Evolutionary conservation across 2,888 invertebrate genomes (phyloP), one percentile per base, ranked within the genome.

Genomic region (Tachina grossa): DNA sequence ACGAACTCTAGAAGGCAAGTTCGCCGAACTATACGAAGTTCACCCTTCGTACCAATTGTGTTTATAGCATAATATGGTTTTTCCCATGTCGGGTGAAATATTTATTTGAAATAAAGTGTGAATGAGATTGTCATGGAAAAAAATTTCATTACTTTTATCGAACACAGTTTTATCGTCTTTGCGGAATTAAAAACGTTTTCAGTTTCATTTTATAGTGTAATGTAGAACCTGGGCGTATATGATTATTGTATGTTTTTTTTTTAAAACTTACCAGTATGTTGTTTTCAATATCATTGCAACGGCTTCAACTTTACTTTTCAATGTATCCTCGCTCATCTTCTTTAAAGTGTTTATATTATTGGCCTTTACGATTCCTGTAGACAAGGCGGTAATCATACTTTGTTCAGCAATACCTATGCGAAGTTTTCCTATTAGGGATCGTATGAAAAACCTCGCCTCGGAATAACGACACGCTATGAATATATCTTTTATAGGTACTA

Each of bases 331-430:
- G 0, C 95, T 92, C 87, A 96, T 90, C 43, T 94, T 94, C 88
- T 95, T 94, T 0, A 95, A 94, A 0, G 94, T 94, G 91, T 97
- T 95, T 1, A 97, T 87, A 22, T 94, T 92, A 89, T 94, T 92
- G 6, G 71, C 97, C 87, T 94, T 93, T n/a, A 96, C 95, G 87
- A 96, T 94, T 2, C 98, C 98, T 89, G 96, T 94, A 0, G 98
- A 98, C 65, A 99, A 92, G 11, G 99, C 98, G 92, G 97, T 95
- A 65, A 99, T 93, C 49, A 99, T 95, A 0, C 98, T 98, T 93
- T 99, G 98, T 91, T 99, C 99, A 0, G 99, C 99, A 80, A 99
- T 94, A 0, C 99, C 99, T 88, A 99, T 98, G 65, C 99, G 94
- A 78, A 99, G 93, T 93, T 99, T 99, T 43, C 99, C 99, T 84